These are phyloP conservation scores for Meloidogyne exigua DNA, from an alignment of 1,140 invertebrate species.

Conservation along the genomic window DNA sequence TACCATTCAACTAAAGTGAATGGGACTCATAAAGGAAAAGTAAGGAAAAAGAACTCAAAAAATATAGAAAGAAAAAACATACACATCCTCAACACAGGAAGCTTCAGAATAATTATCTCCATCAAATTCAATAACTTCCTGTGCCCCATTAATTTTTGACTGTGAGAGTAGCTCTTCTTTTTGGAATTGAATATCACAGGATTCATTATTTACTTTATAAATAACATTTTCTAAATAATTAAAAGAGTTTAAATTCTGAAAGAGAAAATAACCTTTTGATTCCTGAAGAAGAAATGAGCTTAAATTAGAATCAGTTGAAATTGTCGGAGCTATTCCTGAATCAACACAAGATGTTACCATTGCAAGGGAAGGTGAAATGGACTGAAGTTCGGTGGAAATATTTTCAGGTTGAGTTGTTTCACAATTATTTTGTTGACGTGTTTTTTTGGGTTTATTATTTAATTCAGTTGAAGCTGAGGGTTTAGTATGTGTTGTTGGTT, in stretches of 20 bases:
- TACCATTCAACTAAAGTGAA: too few species aligned
- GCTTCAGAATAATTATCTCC: not conserved
- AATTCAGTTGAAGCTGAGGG: not conserved
- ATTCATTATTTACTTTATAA: conserved; percentile 6
- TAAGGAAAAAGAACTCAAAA: not conserved
- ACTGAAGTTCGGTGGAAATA: not conserved
- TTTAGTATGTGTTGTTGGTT: not conserved
- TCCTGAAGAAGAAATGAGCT: conserved; percentile 11
- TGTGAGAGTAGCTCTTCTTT: not conserved
- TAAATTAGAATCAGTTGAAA: conserved; percentile 34
- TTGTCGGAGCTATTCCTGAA: conserved; percentile 30
- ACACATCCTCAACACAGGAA: not conserved
- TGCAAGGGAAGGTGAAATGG: not conserved
- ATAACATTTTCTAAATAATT: conserved; percentile 15
- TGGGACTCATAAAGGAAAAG: too few species aligned
- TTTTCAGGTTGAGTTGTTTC: not conserved
- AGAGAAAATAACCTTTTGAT: not conserved
- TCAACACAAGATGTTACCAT: conserved; percentile 35
- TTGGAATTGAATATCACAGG: not conserved
- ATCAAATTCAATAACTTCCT: conserved; percentile 15
- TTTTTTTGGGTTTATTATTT: not conserved
- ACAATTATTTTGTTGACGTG: too few species aligned
- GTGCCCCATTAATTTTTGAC: not conserved
- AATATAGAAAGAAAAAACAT: not conserved
- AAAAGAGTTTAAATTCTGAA: not conserved